Base-by-base conservation (phyloP, 1,140 invertebrate genomes). In the Bombus sylvicola region DNA sequence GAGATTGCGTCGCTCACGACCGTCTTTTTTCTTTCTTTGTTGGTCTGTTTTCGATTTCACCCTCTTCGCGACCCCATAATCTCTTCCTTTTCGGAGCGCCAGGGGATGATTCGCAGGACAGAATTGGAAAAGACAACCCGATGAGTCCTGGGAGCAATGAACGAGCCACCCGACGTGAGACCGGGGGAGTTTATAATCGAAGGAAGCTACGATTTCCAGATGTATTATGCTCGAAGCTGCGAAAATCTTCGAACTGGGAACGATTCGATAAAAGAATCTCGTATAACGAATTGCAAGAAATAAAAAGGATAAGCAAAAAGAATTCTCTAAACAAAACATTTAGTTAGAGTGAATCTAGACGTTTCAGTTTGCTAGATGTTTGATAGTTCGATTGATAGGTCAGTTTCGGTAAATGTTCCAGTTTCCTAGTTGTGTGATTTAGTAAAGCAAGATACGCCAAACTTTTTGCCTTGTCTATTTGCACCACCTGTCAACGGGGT, bases 1-100 rank as follows among this genome's bases (percentile, higher is more conserved):
- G 90, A 91, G 88, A 92, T 92, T 91, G 89, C 89, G 87, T 89
- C 87, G 85, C 82, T 72, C 79, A 53, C 47, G 83, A 82, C 80
- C 62, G 85, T 69, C 72, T 79, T 69, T 69, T 78, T 78, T 74
- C 41, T 75, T 34, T 62, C 71, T 78, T 41, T 37, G n/a, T 57
- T 66, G 41, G 34, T 43, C 68, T 59, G 64, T 68, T 79, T 62
- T 87, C 87, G 81, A 72, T 74, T 80, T 83, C 87, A 88, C 77
- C 64, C 72, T 41, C 47, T 41, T 66, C 28, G 66, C 18, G 9
- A 39, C 28, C n/a, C 39, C 57, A 73, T 80, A 68, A 73, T 85
- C 74, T 89, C 74, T 73, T 81, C 71, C 64, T 69, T 77, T 85
- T 82, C 66, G 66, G 79, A 66, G 73, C 22, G 53, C 57, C 31